Percentiles rank a stretch among this genome's conserved stretches.
These are phyloP conservation scores for Cotesia glomerata DNA, from an alignment of 1,140 invertebrate species.

Conservation along the genomic window DNA sequence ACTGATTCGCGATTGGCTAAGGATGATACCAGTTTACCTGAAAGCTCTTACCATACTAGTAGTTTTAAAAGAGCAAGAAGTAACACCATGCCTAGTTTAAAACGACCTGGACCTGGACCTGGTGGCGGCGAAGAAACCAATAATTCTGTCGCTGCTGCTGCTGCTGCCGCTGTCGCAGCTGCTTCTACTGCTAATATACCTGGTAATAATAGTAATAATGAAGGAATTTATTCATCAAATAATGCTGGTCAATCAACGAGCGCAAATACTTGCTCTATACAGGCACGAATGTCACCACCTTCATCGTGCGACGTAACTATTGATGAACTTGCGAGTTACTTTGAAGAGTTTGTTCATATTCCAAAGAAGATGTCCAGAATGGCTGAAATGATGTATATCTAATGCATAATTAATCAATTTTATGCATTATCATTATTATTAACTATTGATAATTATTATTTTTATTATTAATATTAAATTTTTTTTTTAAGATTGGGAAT, in stretches of 20 bases:
- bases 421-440: background rate
- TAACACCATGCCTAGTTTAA: constrained; percentile 61
- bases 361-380: constrained; percentile 95
- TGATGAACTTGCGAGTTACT: constrained; percentile 90
- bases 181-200: background rate
- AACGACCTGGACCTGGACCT: constrained; percentile 47
- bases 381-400: constrained; percentile 98
- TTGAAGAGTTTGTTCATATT: constrained; percentile 91
- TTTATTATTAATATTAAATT: background rate
- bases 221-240: constrained; percentile 9
- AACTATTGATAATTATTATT: background rate
- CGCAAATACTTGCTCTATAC: constrained; percentile 61
- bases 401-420: constrained; percentile 44
- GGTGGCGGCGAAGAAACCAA: constrained; percentile 41
- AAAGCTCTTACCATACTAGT: constrained; percentile 44
- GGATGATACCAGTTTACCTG: constrained; percentile 53
- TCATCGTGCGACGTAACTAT: constrained; percentile 78
- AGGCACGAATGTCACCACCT: constrained; percentile 67
- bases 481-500: too few relatives aligned
- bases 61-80: constrained; percentile 58
- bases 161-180: background rate
- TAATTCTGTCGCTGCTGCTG: constrained; percentile 7
- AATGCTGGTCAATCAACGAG: constrained; percentile 47
- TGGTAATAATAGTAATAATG: background rate
- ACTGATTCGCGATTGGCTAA: constrained; percentile 48